A percentile compares a stretch with the other conserved stretches of the same genome.
These are phyloP conservation scores for Abramis brama DNA, from an alignment of 2,113 vertebrate species.

Conservation along the genomic window DNA sequence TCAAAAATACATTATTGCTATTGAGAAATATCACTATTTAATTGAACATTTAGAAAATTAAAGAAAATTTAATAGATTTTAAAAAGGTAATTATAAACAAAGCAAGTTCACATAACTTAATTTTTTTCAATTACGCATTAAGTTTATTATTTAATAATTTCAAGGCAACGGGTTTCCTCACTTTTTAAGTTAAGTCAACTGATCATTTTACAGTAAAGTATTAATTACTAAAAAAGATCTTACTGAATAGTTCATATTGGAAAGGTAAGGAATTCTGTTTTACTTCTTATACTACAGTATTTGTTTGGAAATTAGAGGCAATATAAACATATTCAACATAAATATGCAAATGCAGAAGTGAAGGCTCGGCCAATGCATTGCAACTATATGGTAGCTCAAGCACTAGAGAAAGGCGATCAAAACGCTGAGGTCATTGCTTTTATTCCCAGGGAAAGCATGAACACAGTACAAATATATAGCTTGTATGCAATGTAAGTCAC, in stretches of 20 bases:
- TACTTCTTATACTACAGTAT: neutral
- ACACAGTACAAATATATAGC: neutral
- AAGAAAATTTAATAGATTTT: no score
- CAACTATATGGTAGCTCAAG: neutral
- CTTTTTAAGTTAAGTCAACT: no score
- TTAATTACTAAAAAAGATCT: no score
- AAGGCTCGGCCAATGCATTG: neutral
- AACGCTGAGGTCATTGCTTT: neutral
- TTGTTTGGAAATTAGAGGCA: neutral
- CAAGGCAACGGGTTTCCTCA: no score
- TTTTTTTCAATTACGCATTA: no score
- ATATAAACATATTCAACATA: neutral
- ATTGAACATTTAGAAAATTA: no score
- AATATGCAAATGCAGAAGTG: neutral
- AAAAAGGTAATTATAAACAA: no score
- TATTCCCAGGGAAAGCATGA: neutral
- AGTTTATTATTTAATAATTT: no score
- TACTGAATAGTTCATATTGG: neutral
- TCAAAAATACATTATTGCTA: no score
- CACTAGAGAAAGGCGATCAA: neutral
- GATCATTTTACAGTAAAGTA: no score
- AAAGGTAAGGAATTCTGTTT: neutral
- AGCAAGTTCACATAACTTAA: no score
- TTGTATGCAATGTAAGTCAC: neutral
- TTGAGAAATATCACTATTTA: no score